A percentile compares a stretch with the other conserved stretches of the same genome.
These are phyloP conservation scores for Paratilapia polleni DNA, from an alignment of 2,113 vertebrate species.

Conservation along the genomic window DNA sequence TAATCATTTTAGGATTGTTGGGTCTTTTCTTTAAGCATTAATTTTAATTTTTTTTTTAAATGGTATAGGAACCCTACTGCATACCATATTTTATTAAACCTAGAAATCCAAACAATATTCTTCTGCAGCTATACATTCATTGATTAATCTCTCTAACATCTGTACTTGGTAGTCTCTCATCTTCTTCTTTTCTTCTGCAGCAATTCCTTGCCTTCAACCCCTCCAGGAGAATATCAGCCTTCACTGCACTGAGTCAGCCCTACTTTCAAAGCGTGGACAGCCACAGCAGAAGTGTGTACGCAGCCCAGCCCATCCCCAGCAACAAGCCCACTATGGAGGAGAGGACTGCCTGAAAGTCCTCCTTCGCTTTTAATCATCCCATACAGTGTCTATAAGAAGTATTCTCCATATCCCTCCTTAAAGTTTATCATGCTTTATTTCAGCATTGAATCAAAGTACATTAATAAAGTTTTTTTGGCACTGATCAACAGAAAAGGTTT, in stretches of 20 bases:
- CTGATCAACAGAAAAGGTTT: constrained; percentile 12
- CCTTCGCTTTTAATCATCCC: not conserved
- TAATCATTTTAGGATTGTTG: not conserved
- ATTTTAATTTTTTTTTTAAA: not conserved
- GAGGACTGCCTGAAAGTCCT: constrained; percentile 84
- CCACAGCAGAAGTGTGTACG: constrained; percentile 87
- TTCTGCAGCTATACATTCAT: too few species aligned
- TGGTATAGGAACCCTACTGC: not conserved
- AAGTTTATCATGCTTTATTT: constrained; percentile 8
- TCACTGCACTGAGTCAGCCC: constrained; percentile 90
- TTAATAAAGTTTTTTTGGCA: constrained; percentile 34
- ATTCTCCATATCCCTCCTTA: not conserved
- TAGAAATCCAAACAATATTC: not conserved
- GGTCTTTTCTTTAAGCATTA: not conserved
- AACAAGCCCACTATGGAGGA: constrained; percentile 90
- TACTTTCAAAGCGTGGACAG: constrained; percentile 96
- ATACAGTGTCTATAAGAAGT: constrained; percentile 19
- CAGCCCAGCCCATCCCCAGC: constrained; percentile 85
- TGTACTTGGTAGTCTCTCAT: not conserved
- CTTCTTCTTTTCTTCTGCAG: constrained; percentile 72
- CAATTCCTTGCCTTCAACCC: constrained; percentile 96
- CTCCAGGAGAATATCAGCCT: constrained; percentile 94
- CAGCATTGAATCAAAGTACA: not conserved
- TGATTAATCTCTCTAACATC: not conserved
- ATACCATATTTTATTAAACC: not conserved